Percentiles rank a stretch among this genome's conserved stretches.
These are phyloP conservation scores for Ormyrus thymus DNA, from an alignment of 2,888 invertebrate genomes.

Conservation along the genomic window DNA sequence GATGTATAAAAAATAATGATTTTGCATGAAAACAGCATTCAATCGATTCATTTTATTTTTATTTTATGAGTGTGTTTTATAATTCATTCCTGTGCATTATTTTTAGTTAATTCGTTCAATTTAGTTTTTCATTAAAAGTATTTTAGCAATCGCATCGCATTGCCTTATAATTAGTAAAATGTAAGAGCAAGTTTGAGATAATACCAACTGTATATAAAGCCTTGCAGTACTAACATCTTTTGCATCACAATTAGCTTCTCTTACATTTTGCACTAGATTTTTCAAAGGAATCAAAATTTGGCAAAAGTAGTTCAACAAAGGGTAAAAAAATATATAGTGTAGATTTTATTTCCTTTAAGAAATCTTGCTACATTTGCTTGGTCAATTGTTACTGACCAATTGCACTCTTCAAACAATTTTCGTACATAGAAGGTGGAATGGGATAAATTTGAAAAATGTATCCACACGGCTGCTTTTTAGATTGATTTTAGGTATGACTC, in stretches of 20 bases:
- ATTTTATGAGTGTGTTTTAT: slow-evolving; percentile 47
- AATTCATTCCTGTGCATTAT: slow-evolving; percentile 45
- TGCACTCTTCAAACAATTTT: slow-evolving; percentile 20
- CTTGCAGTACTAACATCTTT: neutral
- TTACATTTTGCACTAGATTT: slow-evolving; percentile 45
- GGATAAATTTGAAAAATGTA: slow-evolving; percentile 58
- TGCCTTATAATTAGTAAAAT: slow-evolving; percentile 30
- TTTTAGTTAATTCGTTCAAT: slow-evolving; percentile 43
- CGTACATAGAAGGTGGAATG: slow-evolving; percentile 17
- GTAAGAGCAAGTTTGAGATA: slow-evolving; percentile 14
- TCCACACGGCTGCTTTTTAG: slow-evolving; percentile 57
- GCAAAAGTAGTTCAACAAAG: no score
- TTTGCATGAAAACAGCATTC: slow-evolving; percentile 58
- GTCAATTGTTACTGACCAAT: neutral
- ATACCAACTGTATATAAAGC: neutral
- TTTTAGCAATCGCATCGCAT: slow-evolving; percentile 23
- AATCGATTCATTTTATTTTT: slow-evolving; percentile 55
- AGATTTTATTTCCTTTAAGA: slow-evolving; percentile 30
- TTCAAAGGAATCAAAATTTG: slow-evolving; percentile 33
- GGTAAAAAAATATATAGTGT: neutral
- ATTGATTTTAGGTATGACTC: no score
- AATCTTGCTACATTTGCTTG: slow-evolving; percentile 6
- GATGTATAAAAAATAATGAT: slow-evolving; percentile 44
- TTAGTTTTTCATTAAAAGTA: slow-evolving; percentile 23
- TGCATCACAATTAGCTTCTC: neutral